phyloP scores from a whole-genome alignment of 2,888 invertebrate species.

The Himalopsyche tibetana region DNA sequence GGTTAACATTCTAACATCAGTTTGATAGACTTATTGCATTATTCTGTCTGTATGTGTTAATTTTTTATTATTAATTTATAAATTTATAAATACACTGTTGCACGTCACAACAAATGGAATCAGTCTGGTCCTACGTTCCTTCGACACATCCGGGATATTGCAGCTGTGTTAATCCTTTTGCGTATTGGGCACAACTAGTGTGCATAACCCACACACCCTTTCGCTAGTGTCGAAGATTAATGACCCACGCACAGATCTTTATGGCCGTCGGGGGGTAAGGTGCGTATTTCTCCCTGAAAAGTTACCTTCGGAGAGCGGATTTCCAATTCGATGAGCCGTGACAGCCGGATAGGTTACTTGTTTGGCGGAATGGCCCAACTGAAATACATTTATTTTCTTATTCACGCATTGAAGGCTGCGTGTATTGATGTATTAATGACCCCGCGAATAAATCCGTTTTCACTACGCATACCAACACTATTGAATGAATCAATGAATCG shows the following conservation, averaged over 20 bases:
- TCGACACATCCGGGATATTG: no score
- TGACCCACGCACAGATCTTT: slow-evolving; percentile 21
- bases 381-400: slow-evolving; percentile 1
- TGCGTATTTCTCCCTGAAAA: slow-evolving; percentile 20
- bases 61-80: no score
- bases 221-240: not conserved
- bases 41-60: no score
- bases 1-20: no score
- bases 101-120: no score
- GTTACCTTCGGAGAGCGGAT: slow-evolving; percentile 13
- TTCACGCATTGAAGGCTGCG: not conserved
- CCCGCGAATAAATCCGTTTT: not conserved
- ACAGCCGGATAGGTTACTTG: slow-evolving; percentile 19
- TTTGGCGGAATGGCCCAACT: not conserved
- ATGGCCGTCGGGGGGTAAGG: slow-evolving; percentile 16
- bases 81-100: no score
- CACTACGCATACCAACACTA: not conserved
- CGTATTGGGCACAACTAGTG: no score
- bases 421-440: not conserved
- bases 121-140: no score
- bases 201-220: not conserved
- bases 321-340: slow-evolving; percentile 30
- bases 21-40: no score
- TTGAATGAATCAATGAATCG: no score
- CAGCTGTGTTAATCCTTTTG: no score